These are phyloP conservation scores for Cardiocondyla obscurior DNA, from an alignment of 1,140 invertebrate genomes.

Conservation along the genomic window DNA sequence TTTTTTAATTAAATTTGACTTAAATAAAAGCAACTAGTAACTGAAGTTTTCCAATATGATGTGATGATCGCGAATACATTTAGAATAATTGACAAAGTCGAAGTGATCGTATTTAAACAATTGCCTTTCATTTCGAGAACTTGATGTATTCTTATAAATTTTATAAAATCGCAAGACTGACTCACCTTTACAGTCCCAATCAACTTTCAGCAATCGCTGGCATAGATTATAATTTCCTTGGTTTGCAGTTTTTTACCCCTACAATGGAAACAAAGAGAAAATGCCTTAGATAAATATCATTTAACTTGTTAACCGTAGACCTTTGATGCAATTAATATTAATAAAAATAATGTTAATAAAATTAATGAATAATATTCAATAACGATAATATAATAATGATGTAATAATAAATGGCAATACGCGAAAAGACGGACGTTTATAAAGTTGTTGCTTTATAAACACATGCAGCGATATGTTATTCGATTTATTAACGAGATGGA, in stretches of 20 bases:
- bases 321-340: neutral
- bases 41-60: neutral
- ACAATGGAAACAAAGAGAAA: neutral
- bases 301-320: neutral
- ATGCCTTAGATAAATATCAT: neutral
- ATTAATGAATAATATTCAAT: neutral
- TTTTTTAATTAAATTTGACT: neutral
- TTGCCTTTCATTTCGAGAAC: neutral
- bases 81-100: neutral
- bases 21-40: neutral
- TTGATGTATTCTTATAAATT: neutral
- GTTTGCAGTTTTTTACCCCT: conserved; percentile 3
- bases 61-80: neutral
- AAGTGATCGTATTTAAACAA: no score
- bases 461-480: neutral
- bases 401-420: neutral
- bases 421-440: neutral
- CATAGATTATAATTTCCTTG: conserved; percentile 2
- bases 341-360: neutral
- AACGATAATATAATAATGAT: neutral
- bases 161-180: neutral
- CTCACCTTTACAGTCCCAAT: conserved; percentile 56
- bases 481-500: neutral
- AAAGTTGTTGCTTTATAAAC: no score
- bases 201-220: conserved; percentile 2